A percentile compares a stretch with the other conserved stretches of the same genome.
Evolutionary conservation across 1,140 invertebrate species (phyloP).

Genomic region (Tachypleus tridentatus): DNA sequence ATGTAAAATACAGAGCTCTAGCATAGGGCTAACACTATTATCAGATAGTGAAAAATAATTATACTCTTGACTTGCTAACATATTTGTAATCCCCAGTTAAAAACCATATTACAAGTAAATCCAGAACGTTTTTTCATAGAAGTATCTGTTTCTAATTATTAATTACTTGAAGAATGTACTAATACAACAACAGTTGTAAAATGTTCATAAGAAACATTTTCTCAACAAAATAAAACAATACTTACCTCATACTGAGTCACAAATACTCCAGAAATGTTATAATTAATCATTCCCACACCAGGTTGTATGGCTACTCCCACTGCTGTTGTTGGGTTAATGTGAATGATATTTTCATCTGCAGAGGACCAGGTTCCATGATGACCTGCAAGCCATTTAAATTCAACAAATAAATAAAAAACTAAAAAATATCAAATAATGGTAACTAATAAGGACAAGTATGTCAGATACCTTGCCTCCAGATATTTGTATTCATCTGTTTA

Average conservation of each 20-base stretch:
- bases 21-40: too few relatives aligned
- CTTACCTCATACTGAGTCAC: conserved; percentile 30
- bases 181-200: too few relatives aligned
- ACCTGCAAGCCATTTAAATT: conserved; percentile 17
- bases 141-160: too few relatives aligned
- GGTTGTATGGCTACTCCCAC: conserved; percentile 26
- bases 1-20: too few relatives aligned
- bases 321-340: conserved; percentile 26
- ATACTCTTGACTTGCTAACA: too few relatives aligned
- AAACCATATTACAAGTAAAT: too few relatives aligned
- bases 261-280: conserved; percentile 27
- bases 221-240: background rate
- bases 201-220: too few relatives aligned
- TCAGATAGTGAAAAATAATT: too few relatives aligned
- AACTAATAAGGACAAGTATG: background rate
- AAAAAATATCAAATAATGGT: background rate
- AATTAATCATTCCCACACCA: conserved; percentile 28
- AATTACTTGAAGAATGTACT: too few relatives aligned
- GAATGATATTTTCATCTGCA: conserved; percentile 19
- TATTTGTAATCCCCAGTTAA: too few relatives aligned
- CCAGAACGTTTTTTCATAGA: too few relatives aligned
- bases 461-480: background rate
- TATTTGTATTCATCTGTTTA: background rate
- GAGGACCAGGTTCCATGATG: conserved; percentile 28
- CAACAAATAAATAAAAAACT: background rate